Evolutionary conservation across 2,797 vertebrate species (phyloP), one percentile per base, ranked within the genome.

Genomic region (Ctenosaura bakeri): DNA sequence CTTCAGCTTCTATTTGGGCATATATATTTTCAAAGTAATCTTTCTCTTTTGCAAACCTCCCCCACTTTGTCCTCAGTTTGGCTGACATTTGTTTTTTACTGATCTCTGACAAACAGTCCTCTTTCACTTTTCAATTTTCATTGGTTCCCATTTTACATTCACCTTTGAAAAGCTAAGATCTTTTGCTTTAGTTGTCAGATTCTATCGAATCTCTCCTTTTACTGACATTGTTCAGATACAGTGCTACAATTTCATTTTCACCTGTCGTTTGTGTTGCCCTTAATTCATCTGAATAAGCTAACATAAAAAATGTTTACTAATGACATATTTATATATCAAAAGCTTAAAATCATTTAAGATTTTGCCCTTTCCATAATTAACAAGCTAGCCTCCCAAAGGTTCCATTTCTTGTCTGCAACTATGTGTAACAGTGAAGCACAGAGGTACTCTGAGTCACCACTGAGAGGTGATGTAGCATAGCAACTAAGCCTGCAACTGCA

Each of bases 171-270:
- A 87, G 62, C 46, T 89, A 92, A 95, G 78, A 81, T 35, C 38
- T 90, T 87, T 88, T 42, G 87, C 20, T 84, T 94, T 56, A 59
- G 9, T 59, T 95, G 80, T 79, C 89, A 92, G 59, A 16, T 91
- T 79, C 89, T 90, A 88, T 35, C 87, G n/a, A 93, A 52, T 83
- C 81, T 90, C 62, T 64, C 91, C 83, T 92, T 88, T 1, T 89
- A 94, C 88, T 83, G 90, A 93, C 90, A 50, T 92, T 88, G 78
- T 38, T 81, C 85, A 91, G 93, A 35, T 42, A 22, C 93, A 50
- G 83, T n/a, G 42, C 85, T 92, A 46, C 35, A 59, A 78, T 22
- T 64, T 87, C 66, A 73, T 85, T 54, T 71, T 32, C 50, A n/a
- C 4, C 32, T 20, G 12, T 66, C 42, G 66, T 62, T 50, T 3